These are phyloP conservation scores for Halichondria panicea DNA, from an alignment of 37 sponge, comb jelly and placozoan genomes.

Conservation along the genomic window DNA sequence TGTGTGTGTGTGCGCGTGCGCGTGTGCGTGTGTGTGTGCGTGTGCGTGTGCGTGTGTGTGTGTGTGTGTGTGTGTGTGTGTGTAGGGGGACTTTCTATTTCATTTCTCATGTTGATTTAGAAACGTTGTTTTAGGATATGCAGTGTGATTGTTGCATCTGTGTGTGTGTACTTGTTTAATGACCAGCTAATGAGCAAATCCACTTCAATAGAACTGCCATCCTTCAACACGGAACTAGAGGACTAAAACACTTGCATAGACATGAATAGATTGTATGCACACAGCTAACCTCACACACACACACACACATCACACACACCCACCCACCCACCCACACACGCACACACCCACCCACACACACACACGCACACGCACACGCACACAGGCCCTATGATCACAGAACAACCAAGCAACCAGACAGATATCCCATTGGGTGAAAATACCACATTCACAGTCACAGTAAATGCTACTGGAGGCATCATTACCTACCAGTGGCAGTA, in stretches of 20 bases:
- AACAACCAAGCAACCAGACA: not conserved
- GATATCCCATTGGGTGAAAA: not conserved
- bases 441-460: not conserved
- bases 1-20: constrained; percentile 14
- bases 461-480: not conserved
- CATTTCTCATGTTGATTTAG: not conserved
- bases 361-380: too few relatives aligned
- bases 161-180: not conserved
- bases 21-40: not conserved
- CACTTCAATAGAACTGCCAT: too few relatives aligned
- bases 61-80: too few relatives aligned
- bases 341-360: too few relatives aligned
- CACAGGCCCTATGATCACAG: constrained; percentile 15
- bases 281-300: too few relatives aligned
- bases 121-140: too few relatives aligned
- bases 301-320: too few relatives aligned
- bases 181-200: not conserved
- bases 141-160: too few relatives aligned
- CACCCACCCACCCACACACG: too few relatives aligned
- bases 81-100: not conserved
- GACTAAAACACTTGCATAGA: too few relatives aligned
- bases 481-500: constrained; percentile 11
- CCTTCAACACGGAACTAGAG: too few relatives aligned
- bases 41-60: not conserved
- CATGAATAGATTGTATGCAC: too few relatives aligned